phyloP scores from a whole-genome alignment of 2,888 invertebrate species.

The Apomyelois bistriatella region DNA sequence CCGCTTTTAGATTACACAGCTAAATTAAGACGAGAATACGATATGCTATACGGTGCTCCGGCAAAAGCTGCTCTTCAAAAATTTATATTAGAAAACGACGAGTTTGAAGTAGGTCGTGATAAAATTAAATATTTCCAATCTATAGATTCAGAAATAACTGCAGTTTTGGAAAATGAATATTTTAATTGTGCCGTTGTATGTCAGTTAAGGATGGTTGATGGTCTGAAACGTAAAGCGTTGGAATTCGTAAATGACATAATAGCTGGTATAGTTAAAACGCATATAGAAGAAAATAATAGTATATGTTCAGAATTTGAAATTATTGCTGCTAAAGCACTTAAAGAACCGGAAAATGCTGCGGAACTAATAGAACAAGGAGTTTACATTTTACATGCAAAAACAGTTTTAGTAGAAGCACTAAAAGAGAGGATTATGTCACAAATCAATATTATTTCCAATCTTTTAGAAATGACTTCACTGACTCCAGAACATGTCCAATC shows the following conservation, averaged over 20 bases:
- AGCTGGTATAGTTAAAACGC: conserved; percentile 80
- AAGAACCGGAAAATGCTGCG: conserved; percentile 87
- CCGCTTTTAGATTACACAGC: conserved; percentile 80
- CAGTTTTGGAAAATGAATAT: conserved; percentile 83
- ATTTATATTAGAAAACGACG: conserved; percentile 71
- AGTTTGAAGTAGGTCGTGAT: conserved; percentile 80
- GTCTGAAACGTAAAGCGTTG: conserved; percentile 79
- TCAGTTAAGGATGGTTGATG: conserved; percentile 82
- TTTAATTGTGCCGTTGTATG: conserved; percentile 83
- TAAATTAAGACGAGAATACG: conserved; percentile 75
- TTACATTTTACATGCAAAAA: conserved; percentile 89
- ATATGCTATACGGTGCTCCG: conserved; percentile 73
- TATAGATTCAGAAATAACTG: conserved; percentile 80
- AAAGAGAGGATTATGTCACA: conserved; percentile 85
- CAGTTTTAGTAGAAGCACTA: conserved; percentile 83
- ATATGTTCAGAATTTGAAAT: conserved; percentile 87
- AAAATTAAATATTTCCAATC: conserved; percentile 81
- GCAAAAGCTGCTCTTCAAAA: conserved; percentile 64
- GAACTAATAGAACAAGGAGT: conserved; percentile 90
- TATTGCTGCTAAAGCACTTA: conserved; percentile 84
- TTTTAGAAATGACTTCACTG: conserved; percentile 89
- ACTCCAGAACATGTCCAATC: conserved; percentile 86
- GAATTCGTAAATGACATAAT: conserved; percentile 82
- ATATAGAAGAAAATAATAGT: conserved; percentile 82
- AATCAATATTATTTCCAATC: conserved; percentile 82